Percentiles rank a stretch among this genome's conserved stretches.
These are phyloP conservation scores for Acanthornis magna DNA, from an alignment of 2,797 vertebrate genomes.

Conservation along the genomic window DNA sequence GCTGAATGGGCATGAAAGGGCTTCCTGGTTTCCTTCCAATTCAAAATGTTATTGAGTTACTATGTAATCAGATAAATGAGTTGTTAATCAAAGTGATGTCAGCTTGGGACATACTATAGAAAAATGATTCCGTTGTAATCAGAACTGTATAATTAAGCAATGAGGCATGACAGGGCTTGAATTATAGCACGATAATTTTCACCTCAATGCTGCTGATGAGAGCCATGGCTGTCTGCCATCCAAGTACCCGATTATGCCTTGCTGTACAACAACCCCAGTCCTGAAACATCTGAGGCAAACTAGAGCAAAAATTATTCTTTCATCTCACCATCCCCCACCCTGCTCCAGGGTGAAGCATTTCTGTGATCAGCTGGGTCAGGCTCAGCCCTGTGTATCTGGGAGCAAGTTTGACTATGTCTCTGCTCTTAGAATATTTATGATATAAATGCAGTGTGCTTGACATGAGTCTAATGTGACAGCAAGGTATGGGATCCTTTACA, in stretches of 20 bases:
- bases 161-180: constrained; percentile 67
- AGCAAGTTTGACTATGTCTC: not conserved
- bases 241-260: constrained; percentile 7
- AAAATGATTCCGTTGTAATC: constrained; percentile 68
- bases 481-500: not conserved
- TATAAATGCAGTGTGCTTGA: not conserved
- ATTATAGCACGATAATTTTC: constrained; percentile 56
- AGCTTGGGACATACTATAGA: constrained; percentile 66
- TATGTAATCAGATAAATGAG: constrained; percentile 70
- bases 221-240: constrained; percentile 46
- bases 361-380: constrained; percentile 29
- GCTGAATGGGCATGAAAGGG: constrained; percentile 62
- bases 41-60: constrained; percentile 69
- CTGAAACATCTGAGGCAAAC: constrained; percentile 46
- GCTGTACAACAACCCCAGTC: not conserved
- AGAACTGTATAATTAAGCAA: constrained; percentile 65
- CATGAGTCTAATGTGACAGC: not conserved
- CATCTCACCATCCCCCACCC: not conserved
- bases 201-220: constrained; percentile 50
- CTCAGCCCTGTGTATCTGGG: not conserved
- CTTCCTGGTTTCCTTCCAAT: constrained; percentile 65
- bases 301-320: constrained; percentile 12
- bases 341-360: constrained; percentile 1
- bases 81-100: constrained; percentile 71
- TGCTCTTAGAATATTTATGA: not conserved